These are phyloP conservation scores for Crypturellus tataupa DNA, from an alignment of 2,797 vertebrate genomes.

Conservation along the genomic window DNA sequence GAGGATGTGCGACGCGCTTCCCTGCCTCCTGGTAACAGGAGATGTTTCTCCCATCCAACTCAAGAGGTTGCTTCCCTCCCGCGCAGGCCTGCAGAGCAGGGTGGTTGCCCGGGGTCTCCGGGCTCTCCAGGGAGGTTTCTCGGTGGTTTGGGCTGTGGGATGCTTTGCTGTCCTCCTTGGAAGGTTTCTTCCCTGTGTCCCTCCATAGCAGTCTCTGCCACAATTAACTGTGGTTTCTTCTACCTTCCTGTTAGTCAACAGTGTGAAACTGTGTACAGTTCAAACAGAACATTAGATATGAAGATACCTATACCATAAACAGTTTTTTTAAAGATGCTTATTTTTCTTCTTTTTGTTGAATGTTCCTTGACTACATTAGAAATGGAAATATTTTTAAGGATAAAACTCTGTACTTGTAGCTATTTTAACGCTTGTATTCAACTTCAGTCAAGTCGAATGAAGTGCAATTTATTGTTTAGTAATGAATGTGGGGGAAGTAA, in stretches of 20 bases:
- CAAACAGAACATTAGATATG: not conserved
- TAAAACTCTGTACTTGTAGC: not conserved
- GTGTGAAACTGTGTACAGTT: not conserved
- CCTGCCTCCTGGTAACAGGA: fast-evolving
- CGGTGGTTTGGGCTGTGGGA: not conserved
- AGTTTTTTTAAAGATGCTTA: not conserved
- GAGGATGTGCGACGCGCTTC: not conserved
- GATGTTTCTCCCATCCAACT: no score
- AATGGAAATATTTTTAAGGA: not conserved
- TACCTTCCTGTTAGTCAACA: not conserved
- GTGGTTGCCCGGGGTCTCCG: not conserved
- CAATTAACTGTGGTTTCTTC: not conserved
- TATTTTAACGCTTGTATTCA: not conserved
- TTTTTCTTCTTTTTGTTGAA: not conserved
- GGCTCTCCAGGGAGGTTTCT: not conserved
- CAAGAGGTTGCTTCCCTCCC: not conserved
- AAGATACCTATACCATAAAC: not conserved
- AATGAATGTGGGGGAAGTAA: not conserved
- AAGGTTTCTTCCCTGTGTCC: not conserved
- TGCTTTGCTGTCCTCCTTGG: not conserved
- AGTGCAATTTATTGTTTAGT: not conserved
- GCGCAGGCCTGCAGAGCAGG: fast-evolving
- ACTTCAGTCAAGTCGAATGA: not conserved
- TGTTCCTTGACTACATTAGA: not conserved
- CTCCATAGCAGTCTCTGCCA: not conserved